Evolutionary conservation across 2,888 invertebrate species (phyloP), one percentile per base, ranked within the genome.

Genomic region (Megaustenia siamemsis): DNA sequence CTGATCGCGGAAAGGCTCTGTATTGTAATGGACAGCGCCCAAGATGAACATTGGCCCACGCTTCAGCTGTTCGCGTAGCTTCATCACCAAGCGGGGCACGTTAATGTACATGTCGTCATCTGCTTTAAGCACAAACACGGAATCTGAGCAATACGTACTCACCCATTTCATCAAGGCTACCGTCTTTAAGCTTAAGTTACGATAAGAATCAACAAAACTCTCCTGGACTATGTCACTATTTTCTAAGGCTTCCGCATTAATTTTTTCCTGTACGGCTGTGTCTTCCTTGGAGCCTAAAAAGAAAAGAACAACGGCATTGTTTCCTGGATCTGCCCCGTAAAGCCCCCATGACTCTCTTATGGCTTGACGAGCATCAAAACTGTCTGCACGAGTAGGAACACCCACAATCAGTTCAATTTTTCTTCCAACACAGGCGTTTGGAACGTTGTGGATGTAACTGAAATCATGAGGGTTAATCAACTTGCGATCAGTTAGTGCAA

Each of bases 1-100:
- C 91, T 96, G 77, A 92, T 97, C 97, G 86, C 97, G 95, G 90
- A 97, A 96, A 0, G 98, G 97, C 43, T 45, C 68, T 18, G 89
- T 88, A 43, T 88, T 89, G 15, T 76, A 71, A 40, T 89, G 89
- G 28, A 90, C 75, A 35, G 66, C 79, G 0, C 91, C 90, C 79
- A 91, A 79, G 28, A 91, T 83, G 79, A 89, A 89, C n/a, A 63
- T 5, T 35, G 81, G 35, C 28, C 86, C 85, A 21, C 63, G 63
- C 63, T 81, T 81, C 6, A 75, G 75, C 35, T 83, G 85, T 56
- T 86, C 82, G 21, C 76, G 32, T 21, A 91, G 76, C 15, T 84
- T 85, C n/a, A 73, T 73, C 15, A 88, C 24, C 40, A 91, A 78
- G n/a, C 87, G 87, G 15, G 87, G 83, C n/a, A 90, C 78, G 81